Percentiles rank a stretch among this genome's conserved stretches.
These are phyloP conservation scores for Chrysochloris asiatica DNA, from an alignment of 2,113 vertebrate species.

Conservation along the genomic window DNA sequence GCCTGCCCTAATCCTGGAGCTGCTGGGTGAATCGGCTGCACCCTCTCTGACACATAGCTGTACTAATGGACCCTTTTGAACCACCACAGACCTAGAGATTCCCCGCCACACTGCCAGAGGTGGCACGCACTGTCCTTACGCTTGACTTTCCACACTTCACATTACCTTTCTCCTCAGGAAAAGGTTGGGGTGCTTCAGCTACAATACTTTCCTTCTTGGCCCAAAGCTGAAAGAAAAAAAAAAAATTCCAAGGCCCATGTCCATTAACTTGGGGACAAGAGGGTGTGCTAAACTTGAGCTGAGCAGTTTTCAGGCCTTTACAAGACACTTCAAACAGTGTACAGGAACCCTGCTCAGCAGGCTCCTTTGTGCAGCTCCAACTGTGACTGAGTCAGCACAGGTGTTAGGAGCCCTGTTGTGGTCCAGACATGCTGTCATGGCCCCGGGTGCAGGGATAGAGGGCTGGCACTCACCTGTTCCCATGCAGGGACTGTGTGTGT, in stretches of 20 bases:
- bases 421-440: background rate
- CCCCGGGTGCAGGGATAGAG: background rate
- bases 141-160: too few relatives aligned
- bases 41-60: background rate
- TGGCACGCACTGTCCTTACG: background rate
- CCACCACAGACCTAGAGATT: too few relatives aligned
- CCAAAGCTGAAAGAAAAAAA: background rate
- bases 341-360: background rate
- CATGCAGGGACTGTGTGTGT: background rate
- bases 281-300: background rate
- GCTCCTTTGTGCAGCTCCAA: background rate
- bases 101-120: background rate
- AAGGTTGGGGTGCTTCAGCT: background rate
- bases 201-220: background rate
- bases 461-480: background rate
- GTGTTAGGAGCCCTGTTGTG: accelerated
- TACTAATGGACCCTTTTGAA: background rate
- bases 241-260: background rate
- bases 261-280: background rate
- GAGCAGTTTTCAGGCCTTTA: background rate
- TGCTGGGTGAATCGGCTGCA: background rate
- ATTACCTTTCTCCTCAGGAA: background rate
- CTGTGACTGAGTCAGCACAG: background rate
- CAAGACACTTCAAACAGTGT: background rate
- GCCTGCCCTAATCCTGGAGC: background rate